Base-by-base conservation (phyloP, 37 sponge, comb jelly and placozoan genomes). In the Cladorhizidae sp. region DNA sequence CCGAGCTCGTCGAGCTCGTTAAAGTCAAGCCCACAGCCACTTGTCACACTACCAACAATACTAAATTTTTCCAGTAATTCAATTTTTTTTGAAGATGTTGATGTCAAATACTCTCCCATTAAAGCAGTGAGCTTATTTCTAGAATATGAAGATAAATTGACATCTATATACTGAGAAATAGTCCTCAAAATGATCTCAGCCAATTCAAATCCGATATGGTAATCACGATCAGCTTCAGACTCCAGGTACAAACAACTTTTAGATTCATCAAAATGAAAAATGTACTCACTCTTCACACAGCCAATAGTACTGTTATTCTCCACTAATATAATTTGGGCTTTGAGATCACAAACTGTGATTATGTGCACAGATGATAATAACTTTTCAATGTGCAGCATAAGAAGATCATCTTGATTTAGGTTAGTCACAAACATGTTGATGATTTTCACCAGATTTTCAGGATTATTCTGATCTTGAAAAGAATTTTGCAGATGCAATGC, bases 1-100 rank as follows among this genome's bases (percentile, higher is more conserved):
- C 89, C 89, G 20, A 88, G 61, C 43, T 52, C 50, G 5, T 9
- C 9, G 9, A 45, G 49, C 39, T 56, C 67, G 1, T 6, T 3
- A 59, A 5, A 17, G 8, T 23, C 12, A 12, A 12, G 6, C 6
- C 61, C 28, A 58, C 59, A 3, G 5, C 20, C 26, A 58, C 17
- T 58, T 6, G n/a, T 6, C 3, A 59, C 61, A 26, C 5, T n/a
- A n/a, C n/a, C n/a, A n/a, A n/a, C 15, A 59, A 59, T 59, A 3
- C 61, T 26, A 12, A 17, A 59, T 59, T 59, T 59, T 12, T 59
- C 61, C 8, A 59, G 28, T 28, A 23, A 6, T 5, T 12, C 12
- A 6, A 32, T 3, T 15, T 67, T 32, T 67, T 67, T 32, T 59
- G n/a, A 28, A 17, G 61, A 18, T 17, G 6, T 59, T 17, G 5